These are phyloP conservation scores for Azemiops feae DNA, from an alignment of 2,113 vertebrate genomes.

Conservation along the genomic window DNA sequence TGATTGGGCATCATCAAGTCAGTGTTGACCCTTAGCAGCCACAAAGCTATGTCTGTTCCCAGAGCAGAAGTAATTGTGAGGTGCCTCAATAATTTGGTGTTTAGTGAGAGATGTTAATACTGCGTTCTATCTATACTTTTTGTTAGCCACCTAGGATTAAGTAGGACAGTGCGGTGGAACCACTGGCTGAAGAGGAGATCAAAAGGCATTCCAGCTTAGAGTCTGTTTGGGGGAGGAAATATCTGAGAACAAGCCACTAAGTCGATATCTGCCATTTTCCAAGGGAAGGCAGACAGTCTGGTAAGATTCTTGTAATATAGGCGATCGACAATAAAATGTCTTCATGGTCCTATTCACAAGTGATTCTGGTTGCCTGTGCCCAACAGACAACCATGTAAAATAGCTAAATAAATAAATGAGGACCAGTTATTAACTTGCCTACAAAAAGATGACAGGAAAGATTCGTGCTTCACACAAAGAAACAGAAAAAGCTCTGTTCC, in stretches of 20 bases:
- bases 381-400: not conserved
- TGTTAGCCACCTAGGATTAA: not conserved
- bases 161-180: not conserved
- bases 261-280: not conserved
- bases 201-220: not conserved
- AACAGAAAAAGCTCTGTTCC: not conserved
- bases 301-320: not conserved
- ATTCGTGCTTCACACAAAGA: not conserved
- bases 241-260: not conserved
- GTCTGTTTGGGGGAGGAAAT: not conserved
- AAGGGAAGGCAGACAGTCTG: not conserved
- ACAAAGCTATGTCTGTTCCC: not conserved
- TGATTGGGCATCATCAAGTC: not conserved
- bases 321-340: not conserved
- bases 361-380: not conserved
- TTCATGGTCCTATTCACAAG: not conserved
- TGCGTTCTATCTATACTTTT: not conserved
- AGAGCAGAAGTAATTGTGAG: not conserved
- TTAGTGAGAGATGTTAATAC: not conserved
- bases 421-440: not conserved
- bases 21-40: not conserved
- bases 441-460: not conserved
- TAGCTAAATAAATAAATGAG: not conserved
- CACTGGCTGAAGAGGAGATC: not conserved
- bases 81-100: not conserved